phyloP scores from a whole-genome alignment of 2,113 vertebrate species.

The Vombatus ursinus region DNA sequence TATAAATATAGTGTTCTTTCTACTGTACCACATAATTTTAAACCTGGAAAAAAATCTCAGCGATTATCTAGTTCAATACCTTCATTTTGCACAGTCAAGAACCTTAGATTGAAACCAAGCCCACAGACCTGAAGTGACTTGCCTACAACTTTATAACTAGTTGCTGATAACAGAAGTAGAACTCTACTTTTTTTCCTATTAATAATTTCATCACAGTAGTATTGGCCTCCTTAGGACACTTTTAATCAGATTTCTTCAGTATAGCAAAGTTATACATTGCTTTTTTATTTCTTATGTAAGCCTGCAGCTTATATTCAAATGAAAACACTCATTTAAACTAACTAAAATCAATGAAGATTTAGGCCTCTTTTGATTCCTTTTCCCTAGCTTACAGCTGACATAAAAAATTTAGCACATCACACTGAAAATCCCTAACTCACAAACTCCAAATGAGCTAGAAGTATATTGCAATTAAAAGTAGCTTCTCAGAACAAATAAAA shows the following conservation, averaged over 20 bases:
- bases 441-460: not conserved
- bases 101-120: not conserved
- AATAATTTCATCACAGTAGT: not conserved
- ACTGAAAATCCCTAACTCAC: conserved; percentile 1
- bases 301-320: not conserved
- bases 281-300: not conserved
- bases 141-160: not conserved
- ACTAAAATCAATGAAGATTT: conserved; percentile 9
- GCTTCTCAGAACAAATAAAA: conserved; percentile 2
- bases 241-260: not conserved
- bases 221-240: not conserved
- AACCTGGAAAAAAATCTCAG: not conserved
- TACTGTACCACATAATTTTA: not conserved
- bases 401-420: conserved; percentile 18
- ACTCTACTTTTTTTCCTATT: not conserved
- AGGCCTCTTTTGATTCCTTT: conserved; percentile 16
- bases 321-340: conserved; percentile 4
- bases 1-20: not conserved
- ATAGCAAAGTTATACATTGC: not conserved
- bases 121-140: not conserved
- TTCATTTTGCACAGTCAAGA: not conserved
- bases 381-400: not conserved
- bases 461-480: conserved; percentile 1
- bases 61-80: not conserved
- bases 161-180: not conserved